Conservation (phyloP, 2,888 invertebrate genomes). For the Boloria selene region DNA sequence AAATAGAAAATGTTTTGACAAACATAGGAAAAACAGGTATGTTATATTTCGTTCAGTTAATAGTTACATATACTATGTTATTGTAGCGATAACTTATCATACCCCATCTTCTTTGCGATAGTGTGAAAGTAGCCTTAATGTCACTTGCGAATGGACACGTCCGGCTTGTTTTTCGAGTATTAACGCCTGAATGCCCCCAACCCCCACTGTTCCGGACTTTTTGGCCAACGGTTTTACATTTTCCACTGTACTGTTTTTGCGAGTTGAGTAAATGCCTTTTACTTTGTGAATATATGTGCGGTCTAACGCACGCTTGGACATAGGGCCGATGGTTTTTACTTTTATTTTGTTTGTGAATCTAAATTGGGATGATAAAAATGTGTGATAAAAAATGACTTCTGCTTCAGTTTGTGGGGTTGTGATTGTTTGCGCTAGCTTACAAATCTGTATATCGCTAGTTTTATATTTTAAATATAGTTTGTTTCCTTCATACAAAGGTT, state of each 20-base stretch:
- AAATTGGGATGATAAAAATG: slow-evolving; percentile 1
- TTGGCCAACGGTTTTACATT: slow-evolving; percentile 45
- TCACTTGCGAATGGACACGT: slow-evolving; percentile 49
- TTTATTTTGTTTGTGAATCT: not conserved
- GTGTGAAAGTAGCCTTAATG: slow-evolving; percentile 40
- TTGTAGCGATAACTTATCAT: no score
- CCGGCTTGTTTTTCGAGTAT: slow-evolving; percentile 45
- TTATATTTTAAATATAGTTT: no score
- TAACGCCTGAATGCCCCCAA: slow-evolving; percentile 45
- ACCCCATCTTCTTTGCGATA: slow-evolving; percentile 32
- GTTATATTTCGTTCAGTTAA: no score
- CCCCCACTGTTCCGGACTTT: slow-evolving; percentile 46
- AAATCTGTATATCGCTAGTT: no score
- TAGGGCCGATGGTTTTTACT: not conserved
- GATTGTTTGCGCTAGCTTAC: no score
- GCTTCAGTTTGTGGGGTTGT: not conserved
- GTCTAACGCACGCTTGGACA: slow-evolving; percentile 31
- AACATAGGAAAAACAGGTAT: no score
- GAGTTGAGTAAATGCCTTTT: slow-evolving; percentile 40
- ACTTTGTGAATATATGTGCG: slow-evolving; percentile 39
- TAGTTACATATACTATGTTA: no score
- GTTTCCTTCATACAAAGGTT: no score
- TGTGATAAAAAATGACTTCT: not conserved
- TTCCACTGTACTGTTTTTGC: slow-evolving; percentile 41
- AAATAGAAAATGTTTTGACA: no score